Evolutionary conservation across 2,113 vertebrate genomes (phyloP).

Genomic region (Sus scrofa): DNA sequence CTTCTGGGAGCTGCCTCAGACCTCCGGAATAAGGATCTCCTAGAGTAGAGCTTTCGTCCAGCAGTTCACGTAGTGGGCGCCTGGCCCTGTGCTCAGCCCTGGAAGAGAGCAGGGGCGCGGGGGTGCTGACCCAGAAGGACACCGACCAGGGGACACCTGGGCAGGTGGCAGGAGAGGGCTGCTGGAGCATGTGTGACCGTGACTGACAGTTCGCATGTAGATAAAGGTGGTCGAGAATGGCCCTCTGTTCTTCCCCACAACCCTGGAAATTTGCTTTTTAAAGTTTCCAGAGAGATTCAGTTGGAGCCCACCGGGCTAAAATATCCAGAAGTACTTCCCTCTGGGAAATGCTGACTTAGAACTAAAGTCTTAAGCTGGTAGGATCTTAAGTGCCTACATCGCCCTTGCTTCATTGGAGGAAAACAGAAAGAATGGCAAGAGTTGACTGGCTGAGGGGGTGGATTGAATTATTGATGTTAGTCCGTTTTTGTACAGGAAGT

Average conservation of each 20-base stretch:
- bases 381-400: not conserved
- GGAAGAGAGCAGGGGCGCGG: not conserved
- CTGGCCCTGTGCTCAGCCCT: not conserved
- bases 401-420: not conserved
- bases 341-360: not conserved
- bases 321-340: not conserved
- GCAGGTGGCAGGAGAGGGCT: not conserved
- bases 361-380: not conserved
- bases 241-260: not conserved
- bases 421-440: not conserved
- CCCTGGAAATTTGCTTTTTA: constrained; percentile 7
- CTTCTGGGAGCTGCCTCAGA: not conserved
- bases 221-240: not conserved
- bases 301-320: not conserved
- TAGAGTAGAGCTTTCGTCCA: not conserved
- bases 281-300: not conserved
- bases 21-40: not conserved
- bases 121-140: not conserved
- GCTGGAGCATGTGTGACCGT: too few relatives aligned
- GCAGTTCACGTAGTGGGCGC: not conserved
- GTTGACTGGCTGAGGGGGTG: not conserved
- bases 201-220: not conserved
- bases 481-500: not conserved
- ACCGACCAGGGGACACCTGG: not conserved
- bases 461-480: not conserved